These are phyloP conservation scores for Oscheius onirici DNA, from an alignment of 2,888 invertebrate genomes.

Conservation along the genomic window DNA sequence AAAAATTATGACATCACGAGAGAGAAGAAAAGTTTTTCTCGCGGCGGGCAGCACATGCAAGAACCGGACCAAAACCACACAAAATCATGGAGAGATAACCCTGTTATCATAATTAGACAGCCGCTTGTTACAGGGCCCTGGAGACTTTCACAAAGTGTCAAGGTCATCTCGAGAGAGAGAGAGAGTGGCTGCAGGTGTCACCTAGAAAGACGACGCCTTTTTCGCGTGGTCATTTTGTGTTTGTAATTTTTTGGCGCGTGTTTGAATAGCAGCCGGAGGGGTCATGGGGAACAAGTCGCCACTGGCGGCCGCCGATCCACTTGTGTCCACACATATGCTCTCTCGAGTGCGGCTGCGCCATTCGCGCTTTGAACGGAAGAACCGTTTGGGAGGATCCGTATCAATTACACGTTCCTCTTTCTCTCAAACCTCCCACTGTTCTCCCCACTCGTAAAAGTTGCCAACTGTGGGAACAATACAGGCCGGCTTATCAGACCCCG, in stretches of 20 bases:
- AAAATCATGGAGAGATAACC: not conserved
- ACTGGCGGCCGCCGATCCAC: conserved; percentile 30
- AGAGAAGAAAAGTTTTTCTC: too few species aligned
- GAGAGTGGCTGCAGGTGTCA: conserved; percentile 3
- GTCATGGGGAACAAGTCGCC: conserved; percentile 14
- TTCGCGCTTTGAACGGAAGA: conserved; percentile 17
- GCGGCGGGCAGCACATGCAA: not conserved
- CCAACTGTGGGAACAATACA: not conserved
- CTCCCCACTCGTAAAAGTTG: not conserved
- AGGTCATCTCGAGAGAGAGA: not conserved
- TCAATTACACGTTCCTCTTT: conserved; percentile 7
- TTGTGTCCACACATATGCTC: conserved; percentile 32
- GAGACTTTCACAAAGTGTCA: conserved; percentile 1
- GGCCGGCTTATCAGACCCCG: not conserved
- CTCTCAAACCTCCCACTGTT: not conserved
- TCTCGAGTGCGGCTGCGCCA: conserved; percentile 33
- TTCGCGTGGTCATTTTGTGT: not conserved
- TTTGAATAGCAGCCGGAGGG: not conserved
- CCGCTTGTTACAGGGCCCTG: not conserved
- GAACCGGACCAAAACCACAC: not conserved
- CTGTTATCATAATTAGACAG: not conserved
- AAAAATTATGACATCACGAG: too few species aligned
- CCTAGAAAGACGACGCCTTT: not conserved
- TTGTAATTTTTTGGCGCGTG: not conserved
- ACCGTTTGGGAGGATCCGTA: conserved; percentile 3